Evolutionary conservation across 2,888 invertebrate genomes (phyloP).

Genomic region (Dermolepida albohirtum): DNA sequence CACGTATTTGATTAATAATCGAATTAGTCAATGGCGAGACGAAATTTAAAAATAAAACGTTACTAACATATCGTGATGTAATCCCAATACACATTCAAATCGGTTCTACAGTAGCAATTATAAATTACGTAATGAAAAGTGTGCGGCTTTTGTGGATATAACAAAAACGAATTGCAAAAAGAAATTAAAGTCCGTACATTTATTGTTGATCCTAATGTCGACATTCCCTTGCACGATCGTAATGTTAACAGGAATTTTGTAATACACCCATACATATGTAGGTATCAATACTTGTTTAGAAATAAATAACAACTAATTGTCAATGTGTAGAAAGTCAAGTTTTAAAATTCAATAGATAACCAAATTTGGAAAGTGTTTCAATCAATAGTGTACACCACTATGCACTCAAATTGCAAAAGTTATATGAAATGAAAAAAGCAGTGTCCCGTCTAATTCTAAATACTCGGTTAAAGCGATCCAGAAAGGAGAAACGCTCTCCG

Average conservation of each 20-base stretch:
- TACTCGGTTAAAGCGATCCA: background rate
- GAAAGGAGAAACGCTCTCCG: slow-evolving; percentile 18
- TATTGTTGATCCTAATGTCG: slow-evolving; percentile 9
- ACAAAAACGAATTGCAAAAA: background rate
- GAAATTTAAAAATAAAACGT: too few species aligned
- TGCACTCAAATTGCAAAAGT: slow-evolving; percentile 19
- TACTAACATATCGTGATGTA: too few species aligned
- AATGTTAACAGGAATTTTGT: slow-evolving; percentile 17
- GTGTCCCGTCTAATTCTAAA: slow-evolving; percentile 2
- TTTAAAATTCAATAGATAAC: slow-evolving; percentile 37
- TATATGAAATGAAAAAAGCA: background rate
- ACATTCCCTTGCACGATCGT: slow-evolving; percentile 25
- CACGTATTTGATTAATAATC: too few species aligned
- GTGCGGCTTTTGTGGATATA: background rate
- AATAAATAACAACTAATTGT: slow-evolving; percentile 36
- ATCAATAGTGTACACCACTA: slow-evolving; percentile 18
- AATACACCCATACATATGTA: slow-evolving; percentile 7
- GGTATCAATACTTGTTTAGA: slow-evolving; percentile 15
- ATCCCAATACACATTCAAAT: background rate
- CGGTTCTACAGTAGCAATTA: too few species aligned
- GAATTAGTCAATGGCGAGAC: too few species aligned
- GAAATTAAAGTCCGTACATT: slow-evolving; percentile 1
- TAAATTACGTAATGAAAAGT: too few species aligned
- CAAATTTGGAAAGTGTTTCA: slow-evolving; percentile 34
- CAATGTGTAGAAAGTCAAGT: slow-evolving; percentile 32